Percentiles rank a stretch among this genome's conserved stretches.
phyloP scores from a whole-genome alignment of 2,797 vertebrate species.

The Sandelia bainsii region DNA sequence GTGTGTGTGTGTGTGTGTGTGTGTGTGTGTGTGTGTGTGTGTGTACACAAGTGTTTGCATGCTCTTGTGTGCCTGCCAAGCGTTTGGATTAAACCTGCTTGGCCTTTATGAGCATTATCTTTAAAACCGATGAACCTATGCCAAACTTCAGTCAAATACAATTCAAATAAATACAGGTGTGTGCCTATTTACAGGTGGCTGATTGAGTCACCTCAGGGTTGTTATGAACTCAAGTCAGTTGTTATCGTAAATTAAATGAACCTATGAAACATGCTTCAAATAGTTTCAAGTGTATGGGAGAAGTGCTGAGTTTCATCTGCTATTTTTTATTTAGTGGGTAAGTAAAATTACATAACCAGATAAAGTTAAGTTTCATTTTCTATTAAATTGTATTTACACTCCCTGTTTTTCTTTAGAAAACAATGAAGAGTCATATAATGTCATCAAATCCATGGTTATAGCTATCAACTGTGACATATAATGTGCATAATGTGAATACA shows the following conservation, averaged over 20 bases:
- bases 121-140: not conserved
- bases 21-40: not conserved
- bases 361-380: not conserved
- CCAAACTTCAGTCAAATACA: not conserved
- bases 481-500: no score
- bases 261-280: not conserved
- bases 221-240: not conserved
- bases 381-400: not conserved
- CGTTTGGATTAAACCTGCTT: constrained; percentile 11
- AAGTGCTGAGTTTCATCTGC: not conserved
- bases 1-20: not conserved
- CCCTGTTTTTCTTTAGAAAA: not conserved
- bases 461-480: no score
- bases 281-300: not conserved
- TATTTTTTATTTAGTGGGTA: not conserved
- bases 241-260: not conserved
- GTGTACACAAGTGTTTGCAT: not conserved
- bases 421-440: not conserved
- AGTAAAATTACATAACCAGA: not conserved
- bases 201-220: not conserved
- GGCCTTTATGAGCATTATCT: not conserved
- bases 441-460: not conserved
- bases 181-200: not conserved
- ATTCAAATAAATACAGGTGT: not conserved
- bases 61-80: not conserved